phyloP scores from a whole-genome alignment of 2,888 invertebrate genomes.

The Eubasilissa splendida region DNA sequence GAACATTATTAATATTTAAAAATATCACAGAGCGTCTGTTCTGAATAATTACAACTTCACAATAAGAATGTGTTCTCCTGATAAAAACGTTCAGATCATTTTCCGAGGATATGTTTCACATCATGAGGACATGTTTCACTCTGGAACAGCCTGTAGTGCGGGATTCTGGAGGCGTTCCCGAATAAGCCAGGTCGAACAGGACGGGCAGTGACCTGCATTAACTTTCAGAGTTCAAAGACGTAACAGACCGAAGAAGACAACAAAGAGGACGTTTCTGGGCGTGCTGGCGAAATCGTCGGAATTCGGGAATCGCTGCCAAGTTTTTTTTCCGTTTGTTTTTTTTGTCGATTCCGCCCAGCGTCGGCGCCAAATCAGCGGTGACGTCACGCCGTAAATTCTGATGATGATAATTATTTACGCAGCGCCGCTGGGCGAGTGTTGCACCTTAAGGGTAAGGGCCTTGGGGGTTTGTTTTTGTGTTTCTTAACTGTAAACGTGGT shows the following conservation, averaged over 20 bases:
- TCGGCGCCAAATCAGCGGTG: conserved; percentile 14
- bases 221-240: conserved; percentile 43
- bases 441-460: too few species aligned
- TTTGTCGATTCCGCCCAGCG: not conserved
- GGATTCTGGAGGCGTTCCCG: not conserved
- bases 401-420: too few species aligned
- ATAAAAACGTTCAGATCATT: too few species aligned
- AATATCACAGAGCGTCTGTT: too few species aligned
- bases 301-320: conserved; percentile 12
- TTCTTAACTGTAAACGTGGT: too few species aligned
- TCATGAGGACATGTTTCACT: not conserved
- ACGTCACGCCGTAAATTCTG: not conserved
- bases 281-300: conserved; percentile 1
- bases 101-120: not conserved
- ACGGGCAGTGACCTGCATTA: conserved; percentile 27
- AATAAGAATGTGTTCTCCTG: too few species aligned
- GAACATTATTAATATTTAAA: too few species aligned
- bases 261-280: conserved; percentile 38
- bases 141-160: not conserved
- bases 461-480: too few species aligned
- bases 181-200: conserved; percentile 14
- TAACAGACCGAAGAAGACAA: conserved; percentile 47
- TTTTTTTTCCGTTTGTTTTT: conserved; percentile 17
- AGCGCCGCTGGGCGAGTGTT: too few species aligned
- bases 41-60: too few species aligned